Percentiles rank a stretch among this genome's conserved stretches.
These are phyloP conservation scores for Melopsittacus undulatus DNA, from an alignment of 2,797 vertebrate species.

Conservation along the genomic window DNA sequence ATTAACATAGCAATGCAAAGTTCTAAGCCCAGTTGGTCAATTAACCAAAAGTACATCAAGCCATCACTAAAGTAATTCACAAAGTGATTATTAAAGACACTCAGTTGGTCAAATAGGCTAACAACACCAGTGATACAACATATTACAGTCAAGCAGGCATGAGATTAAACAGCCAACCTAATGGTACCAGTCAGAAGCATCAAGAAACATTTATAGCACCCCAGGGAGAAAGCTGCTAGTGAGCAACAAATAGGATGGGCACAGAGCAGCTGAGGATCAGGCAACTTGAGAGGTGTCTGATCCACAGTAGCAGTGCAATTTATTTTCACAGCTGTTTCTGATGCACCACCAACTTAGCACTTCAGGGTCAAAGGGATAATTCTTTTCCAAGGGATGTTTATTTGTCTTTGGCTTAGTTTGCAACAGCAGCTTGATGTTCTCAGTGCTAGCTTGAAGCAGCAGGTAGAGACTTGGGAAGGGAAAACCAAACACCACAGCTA, in stretches of 20 bases:
- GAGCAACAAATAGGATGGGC: not conserved
- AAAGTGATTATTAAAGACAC: not conserved
- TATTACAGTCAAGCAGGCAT: not conserved
- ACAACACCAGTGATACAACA: not conserved
- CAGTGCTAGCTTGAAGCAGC: slow-evolving; percentile 2
- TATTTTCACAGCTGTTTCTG: slow-evolving; percentile 52
- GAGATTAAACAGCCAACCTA: not conserved
- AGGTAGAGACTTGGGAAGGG: not conserved
- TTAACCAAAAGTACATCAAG: not conserved
- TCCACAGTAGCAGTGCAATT: not conserved
- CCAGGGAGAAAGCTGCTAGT: not conserved
- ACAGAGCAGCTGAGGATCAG: not conserved
- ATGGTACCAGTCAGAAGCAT: not conserved
- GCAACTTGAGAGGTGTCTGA: not conserved
- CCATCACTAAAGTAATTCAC: not conserved
- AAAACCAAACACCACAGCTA: not conserved
- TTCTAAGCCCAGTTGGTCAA: not conserved
- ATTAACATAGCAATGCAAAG: not conserved
- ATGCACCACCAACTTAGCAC: not conserved
- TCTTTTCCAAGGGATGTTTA: slow-evolving; percentile 23
- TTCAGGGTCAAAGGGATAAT: not conserved
- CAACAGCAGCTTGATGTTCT: not conserved
- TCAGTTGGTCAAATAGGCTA: not conserved
- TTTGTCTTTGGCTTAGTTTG: slow-evolving; percentile 4
- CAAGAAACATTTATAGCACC: not conserved